Base-by-base conservation (phyloP, 2,113 vertebrate species). In the Solea solea region DNA sequence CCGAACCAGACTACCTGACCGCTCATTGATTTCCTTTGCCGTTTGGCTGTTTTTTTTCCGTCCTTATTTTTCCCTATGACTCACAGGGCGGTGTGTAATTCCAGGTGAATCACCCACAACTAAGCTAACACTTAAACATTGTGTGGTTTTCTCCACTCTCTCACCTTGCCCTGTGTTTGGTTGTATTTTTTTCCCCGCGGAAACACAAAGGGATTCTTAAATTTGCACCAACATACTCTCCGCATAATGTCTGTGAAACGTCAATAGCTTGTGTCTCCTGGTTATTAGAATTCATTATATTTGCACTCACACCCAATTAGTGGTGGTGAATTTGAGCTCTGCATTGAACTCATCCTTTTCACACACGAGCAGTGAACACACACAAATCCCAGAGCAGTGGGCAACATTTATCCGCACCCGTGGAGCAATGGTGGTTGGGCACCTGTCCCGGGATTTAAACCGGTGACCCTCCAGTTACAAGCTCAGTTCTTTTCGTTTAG, bases 11-110 rank as follows among this genome's bases (percentile, higher is more conserved):
- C 71, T 56, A 57, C 65, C 58, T 72, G 64, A 76, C 67, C 9
- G 10, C 66, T 71, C 64, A 89, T 74, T 77, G 81, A 88, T 84
- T 91, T 80, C 56, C 67, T 68, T 78, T 83, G 50, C 72, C 21
- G n/a, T 52, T 71, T 1, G 5, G 51, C 64, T 76, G 53, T 52
- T 82, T 78, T 82, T 78, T 57, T 69, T 21, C 21, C 61, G 45
- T 71, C 61, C 58, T 60, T 13, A 42, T 74, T 78, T 67, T 53
- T 61, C 42, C 9, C 14, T n/a, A 14, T 83, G 68, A 77, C 61
- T 84, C 80, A 78, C 56, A 28, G 61, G 73, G 46, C 14, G 2
- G 8, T 45, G 50, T 51, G 51, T 78, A 74, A 74, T 62, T 49
- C 50, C 21, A 12, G 50, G 11, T 75, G 69, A 79, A 85, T 83